Evolutionary conservation across 2,797 vertebrate species (phyloP), one percentile per base, ranked within the genome.

Genomic region (Typhlichthys subterraneus): DNA sequence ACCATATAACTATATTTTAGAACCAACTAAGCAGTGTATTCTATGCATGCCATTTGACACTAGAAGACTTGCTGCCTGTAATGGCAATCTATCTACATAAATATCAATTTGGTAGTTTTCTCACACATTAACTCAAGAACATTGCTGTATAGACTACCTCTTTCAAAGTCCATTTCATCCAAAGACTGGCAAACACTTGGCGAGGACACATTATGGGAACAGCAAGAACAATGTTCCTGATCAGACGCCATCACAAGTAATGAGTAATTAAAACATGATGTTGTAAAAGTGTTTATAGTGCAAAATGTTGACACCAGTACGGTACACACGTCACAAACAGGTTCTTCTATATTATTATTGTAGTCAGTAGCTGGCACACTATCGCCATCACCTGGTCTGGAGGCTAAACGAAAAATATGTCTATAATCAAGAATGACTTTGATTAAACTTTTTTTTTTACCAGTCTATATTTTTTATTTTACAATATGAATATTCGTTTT

Each of bases 131-230:
- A 47, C 1, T 7, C 45, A 23, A 1, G 2, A 12, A 65, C n/a
- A 46, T 12, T 56, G n/a, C 53, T 56, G 38, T 1, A 2, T 13
- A 53, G 5, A 61, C 71, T 73, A 90, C 90, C 91, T 92, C 91
- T 77, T 69, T 92, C 89, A 80, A 92, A 92, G n/a, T 91, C 90
- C 90, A 92, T 90, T 71, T 92, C 90, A 62, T 67, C 57, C 66
- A 92, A 51, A 0, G 87, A 87, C 77, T 92, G 91, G 42, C 69
- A 50, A 67, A 87, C 83, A 77, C 76, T 80, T 5, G 80, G 50
- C 53, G 83, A 57, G 1, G 84, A 65, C 55, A 13, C 65, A 2
- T 69, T 63, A 17, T 84, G 72, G 12, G 83, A 81, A 57, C 89
- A 85, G 42, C 88, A 90, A 12, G 78, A 68, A n/a, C 85, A 88